Evolutionary conservation across 2,113 vertebrate genomes (phyloP).

Genomic region (Cavia porcellus): DNA sequence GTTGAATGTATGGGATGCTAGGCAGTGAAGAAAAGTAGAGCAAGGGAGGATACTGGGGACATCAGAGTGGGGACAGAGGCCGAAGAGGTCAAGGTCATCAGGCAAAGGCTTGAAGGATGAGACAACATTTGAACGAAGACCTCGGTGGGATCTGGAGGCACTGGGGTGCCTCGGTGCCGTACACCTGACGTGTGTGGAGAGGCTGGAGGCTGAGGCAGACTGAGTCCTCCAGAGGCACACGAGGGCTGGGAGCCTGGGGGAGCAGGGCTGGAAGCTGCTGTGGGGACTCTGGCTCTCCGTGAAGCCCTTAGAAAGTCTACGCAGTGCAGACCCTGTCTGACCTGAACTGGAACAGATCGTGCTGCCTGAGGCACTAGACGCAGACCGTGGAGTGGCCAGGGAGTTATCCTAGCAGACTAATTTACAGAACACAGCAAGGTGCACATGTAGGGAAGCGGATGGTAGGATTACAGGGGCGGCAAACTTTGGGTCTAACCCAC

Average conservation of each 20-base stretch:
- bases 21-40: background rate
- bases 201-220: background rate
- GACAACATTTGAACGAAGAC: background rate
- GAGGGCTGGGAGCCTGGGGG: background rate
- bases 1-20: background rate
- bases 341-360: background rate
- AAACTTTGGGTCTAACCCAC: conserved; percentile 20
- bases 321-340: background rate
- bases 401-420: background rate
- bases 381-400: background rate
- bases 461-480: background rate
- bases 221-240: background rate
- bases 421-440: background rate
- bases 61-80: background rate
- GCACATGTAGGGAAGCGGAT: background rate
- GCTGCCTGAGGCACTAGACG: background rate
- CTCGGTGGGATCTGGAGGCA: background rate
- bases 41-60: background rate
- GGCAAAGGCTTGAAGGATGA: background rate
- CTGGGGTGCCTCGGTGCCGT: no score
- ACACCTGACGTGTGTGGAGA: background rate
- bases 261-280: background rate
- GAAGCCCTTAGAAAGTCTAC: background rate
- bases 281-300: background rate
- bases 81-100: background rate